Base-by-base conservation (phyloP, 1,140 invertebrate species). In the Drosophila kanapiae region DNA sequence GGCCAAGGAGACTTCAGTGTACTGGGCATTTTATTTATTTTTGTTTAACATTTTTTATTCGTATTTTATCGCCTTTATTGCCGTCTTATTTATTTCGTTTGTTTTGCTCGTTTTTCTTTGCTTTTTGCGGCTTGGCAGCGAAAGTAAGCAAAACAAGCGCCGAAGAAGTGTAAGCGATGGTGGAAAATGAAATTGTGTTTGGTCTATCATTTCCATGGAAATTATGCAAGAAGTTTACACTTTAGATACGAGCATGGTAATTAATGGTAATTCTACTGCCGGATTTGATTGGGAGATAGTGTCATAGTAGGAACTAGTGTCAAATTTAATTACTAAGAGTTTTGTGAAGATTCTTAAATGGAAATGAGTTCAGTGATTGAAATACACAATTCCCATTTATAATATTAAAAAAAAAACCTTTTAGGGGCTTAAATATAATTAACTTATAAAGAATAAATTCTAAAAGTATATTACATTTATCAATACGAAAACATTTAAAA, bases 81-180 rank as follows among this genome's bases (percentile, higher is more conserved):
- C 43, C 64, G 43, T 38, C 64, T 67, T 70, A 68, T 70, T 70
- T 70, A 70, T 70, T 70, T 70, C 7, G 62, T 67, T 54, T 70
- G 62, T 70, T 67, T 70, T 68, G 61, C 29, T 69, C 31, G 61
- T 62, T 62, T 59, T 63, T 63, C 27, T 11, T 49, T 10, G 18
- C 29, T 35, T 35, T 31, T 37, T 23, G 33, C 13, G 18, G 33
- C 33, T 54, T 54, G 18, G 51, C 60, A 53, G 65, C 61, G 47
- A 69, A 69, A 67, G 62, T 65, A 38, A 54, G 38, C 23, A 68
- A 54, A 68, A 37, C 29, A 62, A 67, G 23, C n/a, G 1, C 4
- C 23, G 16, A 14, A 47, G 14, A 62, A 47, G 18, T 37, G 62
- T 42, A 35, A 43, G 63, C 42, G 64, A 63, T 63, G 31, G 62